These are phyloP conservation scores for Artibeus lituratus DNA, from an alignment of 2,797 vertebrate genomes.

Conservation along the genomic window DNA sequence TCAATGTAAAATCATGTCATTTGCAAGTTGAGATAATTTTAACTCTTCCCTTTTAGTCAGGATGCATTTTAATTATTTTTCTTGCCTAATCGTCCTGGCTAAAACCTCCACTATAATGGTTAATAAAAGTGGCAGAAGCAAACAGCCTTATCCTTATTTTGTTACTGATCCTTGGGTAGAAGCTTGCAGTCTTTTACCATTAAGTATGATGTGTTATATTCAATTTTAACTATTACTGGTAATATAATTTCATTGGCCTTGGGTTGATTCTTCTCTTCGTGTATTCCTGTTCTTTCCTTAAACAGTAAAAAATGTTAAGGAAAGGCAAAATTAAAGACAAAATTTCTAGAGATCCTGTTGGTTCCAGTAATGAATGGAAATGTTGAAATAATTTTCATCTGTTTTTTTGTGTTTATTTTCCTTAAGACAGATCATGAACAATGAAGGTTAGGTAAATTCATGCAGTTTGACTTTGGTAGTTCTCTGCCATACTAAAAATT, in stretches of 20 bases:
- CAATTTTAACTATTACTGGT: conserved; percentile 2
- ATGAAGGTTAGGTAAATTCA: background rate
- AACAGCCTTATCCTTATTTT: background rate
- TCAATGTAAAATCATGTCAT: background rate
- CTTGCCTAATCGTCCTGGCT: background rate
- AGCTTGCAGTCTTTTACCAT: background rate
- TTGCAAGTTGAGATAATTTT: background rate
- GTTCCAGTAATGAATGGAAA: background rate
- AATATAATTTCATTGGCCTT: background rate
- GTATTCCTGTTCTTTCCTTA: background rate
- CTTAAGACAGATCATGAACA: background rate
- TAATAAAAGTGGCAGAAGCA: background rate
- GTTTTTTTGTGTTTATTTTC: background rate
- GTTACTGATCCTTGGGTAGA: background rate
- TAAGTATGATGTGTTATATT: background rate
- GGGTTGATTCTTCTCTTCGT: background rate
- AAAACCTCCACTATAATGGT: background rate
- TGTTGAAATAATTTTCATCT: background rate
- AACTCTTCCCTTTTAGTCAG: background rate
- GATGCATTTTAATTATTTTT: background rate
- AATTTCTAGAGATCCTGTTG: background rate
- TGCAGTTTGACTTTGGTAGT: background rate
- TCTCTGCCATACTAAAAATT: conserved; percentile 7
- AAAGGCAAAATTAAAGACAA: background rate
- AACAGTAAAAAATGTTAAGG: conserved; percentile 8